Conservation (phyloP, 1,140 invertebrate genomes). For the Stegodyphus dumicola region DNA sequence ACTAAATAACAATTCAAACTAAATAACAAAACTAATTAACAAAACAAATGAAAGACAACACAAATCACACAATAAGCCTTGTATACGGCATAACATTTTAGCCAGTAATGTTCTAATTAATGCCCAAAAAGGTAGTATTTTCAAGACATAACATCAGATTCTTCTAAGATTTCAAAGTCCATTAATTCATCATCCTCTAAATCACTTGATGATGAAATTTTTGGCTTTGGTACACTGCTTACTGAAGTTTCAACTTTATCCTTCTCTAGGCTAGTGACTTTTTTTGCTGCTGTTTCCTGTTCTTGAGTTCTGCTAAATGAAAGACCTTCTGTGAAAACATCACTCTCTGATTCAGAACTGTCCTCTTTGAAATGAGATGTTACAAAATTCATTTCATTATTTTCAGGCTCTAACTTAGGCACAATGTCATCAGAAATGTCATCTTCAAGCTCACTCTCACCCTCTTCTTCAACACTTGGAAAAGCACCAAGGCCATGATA, state of each 20-base stretch:
- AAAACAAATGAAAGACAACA: too few species aligned
- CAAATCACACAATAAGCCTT: too few species aligned
- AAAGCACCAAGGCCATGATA: conserved; percentile 49
- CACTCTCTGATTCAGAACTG: conserved; percentile 52
- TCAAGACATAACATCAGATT: conserved; percentile 30
- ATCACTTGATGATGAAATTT: conserved; percentile 21
- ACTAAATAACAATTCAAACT: too few species aligned
- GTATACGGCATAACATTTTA: too few species aligned
- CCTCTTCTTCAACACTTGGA: conserved; percentile 58
- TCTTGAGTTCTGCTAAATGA: conserved; percentile 13
- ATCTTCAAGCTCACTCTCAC: conserved; percentile 41
- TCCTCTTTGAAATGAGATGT: conserved; percentile 50
- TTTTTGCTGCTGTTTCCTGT: background rate
- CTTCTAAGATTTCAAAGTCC: conserved; percentile 53
- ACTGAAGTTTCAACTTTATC: background rate
- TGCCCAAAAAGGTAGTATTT: too few species aligned
- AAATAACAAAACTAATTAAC: too few species aligned
- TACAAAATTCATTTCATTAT: conserved; percentile 43
- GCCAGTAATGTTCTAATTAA: too few species aligned
- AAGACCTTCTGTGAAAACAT: conserved; percentile 52
- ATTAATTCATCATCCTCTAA: conserved; percentile 35
- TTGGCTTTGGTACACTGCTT: background rate
- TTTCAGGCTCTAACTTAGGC: conserved; percentile 2
- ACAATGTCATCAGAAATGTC: conserved; percentile 39
- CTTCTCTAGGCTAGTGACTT: background rate